Evolutionary conservation across 2,113 vertebrate species (phyloP), one percentile per base, ranked within the genome.

Genomic region (Meleagris gallopavo): DNA sequence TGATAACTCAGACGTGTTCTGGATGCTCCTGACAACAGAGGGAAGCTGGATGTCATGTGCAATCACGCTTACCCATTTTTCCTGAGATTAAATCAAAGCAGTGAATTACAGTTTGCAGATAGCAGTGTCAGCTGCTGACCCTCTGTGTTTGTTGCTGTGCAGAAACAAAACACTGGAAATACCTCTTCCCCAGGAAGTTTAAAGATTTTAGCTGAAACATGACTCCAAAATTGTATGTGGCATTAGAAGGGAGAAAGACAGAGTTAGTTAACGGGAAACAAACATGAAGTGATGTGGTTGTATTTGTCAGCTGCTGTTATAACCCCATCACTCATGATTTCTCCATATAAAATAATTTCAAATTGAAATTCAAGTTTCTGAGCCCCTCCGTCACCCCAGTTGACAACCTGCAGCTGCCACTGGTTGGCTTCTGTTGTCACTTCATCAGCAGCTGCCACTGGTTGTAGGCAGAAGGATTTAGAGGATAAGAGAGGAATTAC

Each of bases 261-360:
- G 89, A 64, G 65, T 54, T 62, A 30, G 64, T 74, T 86, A 81
- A 74, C 0, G 3, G 36, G 76, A 46, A 74, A 45, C 70, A 90
- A 70, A 90, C 1, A 1, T 13, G 62, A 52, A 73, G 72, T 36
- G 89, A 64, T 67, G 52, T 7, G 73, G 86, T 60, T 5, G 1
- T 72, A 10, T 90, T 75, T 93, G 96, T 94, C 93, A 95, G 83
- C 83, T 83, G 89, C 60, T 73, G 72, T 74, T 88, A 60, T 32
- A 86, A 88, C 81, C 89, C 81, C 2, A 32, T 60, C 32, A 5
- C 89, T 92, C 86, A 58, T 0, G 7, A 29, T 30, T 88, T 80
- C 40, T 57, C 80, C 57, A 9, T 9, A 43, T 43, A 75, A 92
- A 92, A 90, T 78, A 9, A 75, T 71, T 67, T 86, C 86, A 65